A percentile compares a stretch with the other conserved stretches of the same genome.
Conservation (phyloP, 2,113 vertebrate species). For the Thamnophis sirtalis region DNA sequence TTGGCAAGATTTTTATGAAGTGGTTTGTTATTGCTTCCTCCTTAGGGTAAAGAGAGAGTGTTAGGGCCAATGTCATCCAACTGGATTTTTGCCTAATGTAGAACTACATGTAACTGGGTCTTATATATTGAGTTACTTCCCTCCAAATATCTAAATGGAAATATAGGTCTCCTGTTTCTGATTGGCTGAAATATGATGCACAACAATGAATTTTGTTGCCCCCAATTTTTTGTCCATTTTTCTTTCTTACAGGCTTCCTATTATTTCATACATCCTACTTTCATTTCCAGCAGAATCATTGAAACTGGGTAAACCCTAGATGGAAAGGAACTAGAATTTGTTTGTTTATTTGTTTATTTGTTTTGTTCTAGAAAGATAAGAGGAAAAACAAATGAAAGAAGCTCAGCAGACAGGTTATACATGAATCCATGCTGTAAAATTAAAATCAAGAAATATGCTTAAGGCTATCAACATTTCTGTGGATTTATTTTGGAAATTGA, state of each 20-base stretch:
- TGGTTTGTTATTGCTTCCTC: neutral
- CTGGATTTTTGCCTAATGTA: neutral
- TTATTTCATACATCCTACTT: constrained; percentile 50
- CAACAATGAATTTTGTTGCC: constrained; percentile 14
- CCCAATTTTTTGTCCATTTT: neutral
- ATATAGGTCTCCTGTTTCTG: neutral
- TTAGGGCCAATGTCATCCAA: neutral
- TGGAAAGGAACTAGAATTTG: constrained; percentile 58
- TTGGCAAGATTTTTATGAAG: neutral
- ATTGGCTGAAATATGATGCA: neutral
- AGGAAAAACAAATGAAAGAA: constrained; percentile 27
- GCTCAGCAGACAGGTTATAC: constrained; percentile 33
- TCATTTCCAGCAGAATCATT: constrained; percentile 56
- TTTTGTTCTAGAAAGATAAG: constrained; percentile 65
- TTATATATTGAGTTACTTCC: neutral
- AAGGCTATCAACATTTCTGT: constrained; percentile 38
- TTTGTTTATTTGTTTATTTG: no score
- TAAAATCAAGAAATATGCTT: constrained; percentile 45
- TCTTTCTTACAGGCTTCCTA: constrained; percentile 29
- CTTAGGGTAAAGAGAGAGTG: neutral
- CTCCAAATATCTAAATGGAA: neutral
- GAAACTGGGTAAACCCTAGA: constrained; percentile 56
- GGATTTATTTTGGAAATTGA: constrained; percentile 59
- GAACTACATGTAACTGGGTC: neutral
- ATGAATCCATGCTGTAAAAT: constrained; percentile 52